Conservation (phyloP, 2,888 invertebrate genomes). For the Parnassius glacialis region DNA sequence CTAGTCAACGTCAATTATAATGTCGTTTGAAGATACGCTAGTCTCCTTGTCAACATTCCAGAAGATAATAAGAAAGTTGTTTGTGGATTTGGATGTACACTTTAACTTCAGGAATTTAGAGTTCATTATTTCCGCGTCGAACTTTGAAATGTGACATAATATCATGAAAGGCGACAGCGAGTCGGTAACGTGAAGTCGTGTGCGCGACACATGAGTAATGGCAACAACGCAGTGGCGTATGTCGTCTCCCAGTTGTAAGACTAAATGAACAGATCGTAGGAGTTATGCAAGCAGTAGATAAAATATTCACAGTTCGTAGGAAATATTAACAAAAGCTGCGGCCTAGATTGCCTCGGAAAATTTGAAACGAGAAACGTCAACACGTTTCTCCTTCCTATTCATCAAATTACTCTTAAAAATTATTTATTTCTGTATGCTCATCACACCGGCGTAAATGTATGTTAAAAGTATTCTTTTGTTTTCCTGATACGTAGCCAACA, state of each 20-base stretch:
- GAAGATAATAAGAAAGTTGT: slow-evolving; percentile 42
- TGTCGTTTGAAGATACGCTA: slow-evolving; percentile 74
- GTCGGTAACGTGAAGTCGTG: slow-evolving; percentile 66
- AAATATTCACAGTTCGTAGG: slow-evolving; percentile 41
- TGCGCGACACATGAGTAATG: slow-evolving; percentile 78
- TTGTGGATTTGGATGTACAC: slow-evolving; percentile 39
- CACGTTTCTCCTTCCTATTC: slow-evolving; percentile 27
- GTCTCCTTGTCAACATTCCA: slow-evolving; percentile 45
- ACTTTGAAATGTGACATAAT: slow-evolving; percentile 47
- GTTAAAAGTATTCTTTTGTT: slow-evolving; percentile 21
- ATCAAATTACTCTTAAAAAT: slow-evolving; percentile 25
- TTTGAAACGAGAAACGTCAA: slow-evolving; percentile 40
- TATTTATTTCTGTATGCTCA: slow-evolving; percentile 22
- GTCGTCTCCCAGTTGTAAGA: slow-evolving; percentile 72
- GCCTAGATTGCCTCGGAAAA: slow-evolving; percentile 39
- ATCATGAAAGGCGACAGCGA: slow-evolving; percentile 50
- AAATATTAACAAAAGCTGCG: slow-evolving; percentile 42
- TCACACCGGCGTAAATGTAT: slow-evolving; percentile 20
- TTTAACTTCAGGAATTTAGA: slow-evolving; percentile 46
- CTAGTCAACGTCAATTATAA: slow-evolving; percentile 75
- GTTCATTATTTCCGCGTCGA: slow-evolving; percentile 48
- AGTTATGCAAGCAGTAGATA: slow-evolving; percentile 60
- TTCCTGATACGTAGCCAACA: slow-evolving; percentile 11
- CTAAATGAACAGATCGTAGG: slow-evolving; percentile 60
- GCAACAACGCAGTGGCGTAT: slow-evolving; percentile 71